phyloP scores from a whole-genome alignment of 2,113 vertebrate species.

The Pagrus major region DNA sequence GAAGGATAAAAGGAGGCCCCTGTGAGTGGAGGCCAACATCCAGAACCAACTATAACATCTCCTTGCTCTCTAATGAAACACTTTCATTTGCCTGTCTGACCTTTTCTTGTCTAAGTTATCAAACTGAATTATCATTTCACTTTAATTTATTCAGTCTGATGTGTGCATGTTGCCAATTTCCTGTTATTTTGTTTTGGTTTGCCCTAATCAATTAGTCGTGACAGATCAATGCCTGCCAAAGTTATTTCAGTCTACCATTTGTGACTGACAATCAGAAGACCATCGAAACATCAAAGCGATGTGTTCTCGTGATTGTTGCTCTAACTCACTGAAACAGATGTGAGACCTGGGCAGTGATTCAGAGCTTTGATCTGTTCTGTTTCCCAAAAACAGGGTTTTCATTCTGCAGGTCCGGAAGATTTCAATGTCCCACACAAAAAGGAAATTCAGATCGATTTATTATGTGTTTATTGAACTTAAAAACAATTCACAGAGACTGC shows the following conservation, averaged over 20 bases:
- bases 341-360: not conserved
- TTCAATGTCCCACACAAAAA: too few species aligned
- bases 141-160: not conserved
- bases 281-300: not conserved
- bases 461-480: too few species aligned
- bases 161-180: not conserved
- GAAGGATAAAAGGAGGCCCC: constrained; percentile 1
- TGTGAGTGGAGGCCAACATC: not conserved
- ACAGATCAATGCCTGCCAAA: not conserved
- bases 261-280: not conserved
- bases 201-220: not conserved
- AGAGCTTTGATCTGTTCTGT: not conserved
- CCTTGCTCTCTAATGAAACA: not conserved
- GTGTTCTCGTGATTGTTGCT: not conserved
- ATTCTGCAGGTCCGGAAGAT: too few species aligned
- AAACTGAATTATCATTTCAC: not conserved
- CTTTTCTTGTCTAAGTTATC: not conserved
- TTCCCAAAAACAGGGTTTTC: not conserved
- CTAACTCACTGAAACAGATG: not conserved
- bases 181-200: not conserved
- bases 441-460: too few species aligned
- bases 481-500: too few species aligned
- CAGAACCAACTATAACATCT: not conserved
- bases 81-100: not conserved
- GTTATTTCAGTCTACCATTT: not conserved